Percentiles rank a stretch among this genome's conserved stretches.
These are phyloP conservation scores for Pectinophora gossypiella DNA, from an alignment of 1,140 invertebrate species.

Conservation along the genomic window DNA sequence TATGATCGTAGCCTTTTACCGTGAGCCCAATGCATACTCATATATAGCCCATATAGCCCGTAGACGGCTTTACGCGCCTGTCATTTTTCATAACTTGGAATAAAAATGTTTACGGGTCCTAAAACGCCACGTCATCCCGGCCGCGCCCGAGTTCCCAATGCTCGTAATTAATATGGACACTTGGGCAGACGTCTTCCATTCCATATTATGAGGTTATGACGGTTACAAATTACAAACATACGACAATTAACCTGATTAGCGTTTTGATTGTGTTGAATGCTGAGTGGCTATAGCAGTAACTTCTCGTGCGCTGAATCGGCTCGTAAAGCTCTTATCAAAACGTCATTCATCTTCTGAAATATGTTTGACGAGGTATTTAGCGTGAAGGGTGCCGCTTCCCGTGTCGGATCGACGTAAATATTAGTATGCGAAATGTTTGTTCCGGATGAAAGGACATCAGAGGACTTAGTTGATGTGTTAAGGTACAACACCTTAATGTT, in stretches of 20 bases:
- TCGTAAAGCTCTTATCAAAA: not conserved
- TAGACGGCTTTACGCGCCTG: not conserved
- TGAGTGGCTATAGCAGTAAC: not conserved
- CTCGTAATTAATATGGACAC: conserved; percentile 6
- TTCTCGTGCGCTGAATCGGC: not conserved
- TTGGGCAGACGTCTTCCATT: not conserved
- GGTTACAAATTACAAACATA: conserved; percentile 12
- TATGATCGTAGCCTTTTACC: not conserved
- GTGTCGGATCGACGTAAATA: no score
- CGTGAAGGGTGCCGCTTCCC: no score
- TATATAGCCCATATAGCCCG: not conserved
- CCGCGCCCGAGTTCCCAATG: not conserved
- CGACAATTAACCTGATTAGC: conserved; percentile 17
- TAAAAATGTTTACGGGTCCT: conserved; percentile 2
- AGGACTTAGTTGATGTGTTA: no score
- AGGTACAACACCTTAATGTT: no score
- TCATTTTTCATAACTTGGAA: not conserved
- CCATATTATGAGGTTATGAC: conserved; percentile 5
- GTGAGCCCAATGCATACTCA: not conserved
- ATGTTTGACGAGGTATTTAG: no score
- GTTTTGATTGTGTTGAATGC: conserved; percentile 5
- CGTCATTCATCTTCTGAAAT: not conserved
- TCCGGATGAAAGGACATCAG: no score
- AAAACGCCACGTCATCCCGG: not conserved
- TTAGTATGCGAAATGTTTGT: no score